Percentiles rank a stretch among this genome's conserved stretches.
phyloP scores from a whole-genome alignment of 2,797 vertebrate genomes.

The Betta splendens region DNA sequence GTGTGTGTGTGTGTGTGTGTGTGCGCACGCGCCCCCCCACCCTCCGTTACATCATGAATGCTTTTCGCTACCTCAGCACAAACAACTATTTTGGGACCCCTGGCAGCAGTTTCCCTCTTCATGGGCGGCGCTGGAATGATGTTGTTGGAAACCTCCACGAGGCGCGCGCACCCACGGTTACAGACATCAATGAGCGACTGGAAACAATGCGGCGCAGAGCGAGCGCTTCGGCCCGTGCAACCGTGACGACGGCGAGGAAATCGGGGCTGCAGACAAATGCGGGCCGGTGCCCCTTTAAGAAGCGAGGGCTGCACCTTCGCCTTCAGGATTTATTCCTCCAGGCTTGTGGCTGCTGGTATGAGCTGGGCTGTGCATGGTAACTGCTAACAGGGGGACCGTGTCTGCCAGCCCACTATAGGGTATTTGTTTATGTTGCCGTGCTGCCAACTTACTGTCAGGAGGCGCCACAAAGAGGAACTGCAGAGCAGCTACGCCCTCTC shows the following conservation, averaged over 20 bases:
- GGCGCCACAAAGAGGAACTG: constrained; percentile 80
- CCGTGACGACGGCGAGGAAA: constrained; percentile 31
- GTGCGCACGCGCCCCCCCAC: constrained; percentile 10
- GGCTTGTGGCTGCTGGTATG: constrained; percentile 50
- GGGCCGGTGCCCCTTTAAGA: constrained; percentile 33
- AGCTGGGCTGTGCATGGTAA: constrained; percentile 59
- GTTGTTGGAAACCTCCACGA: constrained; percentile 32
- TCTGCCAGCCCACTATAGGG: constrained; percentile 78
- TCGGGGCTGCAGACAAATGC: constrained; percentile 4
- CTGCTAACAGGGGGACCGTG: constrained; percentile 57
- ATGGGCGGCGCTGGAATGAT: constrained; percentile 26
- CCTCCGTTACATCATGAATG: constrained; percentile 52
- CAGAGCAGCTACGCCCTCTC: constrained; percentile 76
- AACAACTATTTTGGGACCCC: constrained; percentile 46
- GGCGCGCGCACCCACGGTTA: constrained; percentile 42
- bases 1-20: background rate
- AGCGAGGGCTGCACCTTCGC: constrained; percentile 53
- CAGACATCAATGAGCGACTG: constrained; percentile 44
- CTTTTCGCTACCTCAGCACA: constrained; percentile 61
- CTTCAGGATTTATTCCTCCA: constrained; percentile 73
- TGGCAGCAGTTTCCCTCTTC: constrained; percentile 34
- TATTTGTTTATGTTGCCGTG: constrained; percentile 82
- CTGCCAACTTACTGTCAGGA: constrained; percentile 86
- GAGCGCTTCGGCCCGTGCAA: constrained; percentile 6
- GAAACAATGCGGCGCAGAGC: constrained; percentile 36